These are phyloP conservation scores for Keiferia lycopersicella DNA, from an alignment of 2,888 invertebrate genomes.

Conservation along the genomic window DNA sequence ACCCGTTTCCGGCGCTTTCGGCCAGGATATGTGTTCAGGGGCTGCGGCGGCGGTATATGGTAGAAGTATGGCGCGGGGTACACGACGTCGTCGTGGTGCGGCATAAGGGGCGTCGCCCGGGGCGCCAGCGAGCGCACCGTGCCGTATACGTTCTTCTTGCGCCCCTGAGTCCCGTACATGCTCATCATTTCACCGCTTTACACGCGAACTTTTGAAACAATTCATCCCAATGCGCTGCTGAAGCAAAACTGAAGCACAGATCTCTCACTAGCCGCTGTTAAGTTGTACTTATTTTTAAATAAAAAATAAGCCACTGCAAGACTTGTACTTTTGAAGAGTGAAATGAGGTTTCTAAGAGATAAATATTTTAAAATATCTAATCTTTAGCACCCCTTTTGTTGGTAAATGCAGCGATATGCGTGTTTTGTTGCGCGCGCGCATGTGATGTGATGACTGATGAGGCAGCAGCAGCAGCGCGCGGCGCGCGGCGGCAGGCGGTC, in stretches of 20 bases:
- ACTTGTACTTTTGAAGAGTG: slow-evolving; percentile 32
- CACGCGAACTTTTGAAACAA: slow-evolving; percentile 40
- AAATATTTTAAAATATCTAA: slow-evolving; percentile 70
- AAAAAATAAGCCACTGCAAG: slow-evolving; percentile 68
- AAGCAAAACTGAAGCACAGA: slow-evolving; percentile 37
- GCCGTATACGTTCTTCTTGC: slow-evolving; percentile 66
- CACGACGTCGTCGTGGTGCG: slow-evolving; percentile 61
- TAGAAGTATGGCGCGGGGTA: slow-evolving; percentile 71
- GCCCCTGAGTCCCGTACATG: slow-evolving; percentile 62
- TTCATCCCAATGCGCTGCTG: slow-evolving; percentile 44
- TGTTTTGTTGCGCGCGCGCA: slow-evolving; percentile 46
- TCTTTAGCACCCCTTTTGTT: slow-evolving; percentile 58
- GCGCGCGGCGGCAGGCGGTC: slow-evolving; percentile 2
- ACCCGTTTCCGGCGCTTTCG: slow-evolving; percentile 74
- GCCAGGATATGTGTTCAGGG: slow-evolving; percentile 72
- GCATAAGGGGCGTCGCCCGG: slow-evolving; percentile 53
- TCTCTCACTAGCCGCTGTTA: slow-evolving; percentile 32
- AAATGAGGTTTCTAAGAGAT: slow-evolving; percentile 58
- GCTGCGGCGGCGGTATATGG: slow-evolving; percentile 69
- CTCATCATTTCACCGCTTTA: slow-evolving; percentile 57
- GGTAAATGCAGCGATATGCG: slow-evolving; percentile 30
- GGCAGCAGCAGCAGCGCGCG: slow-evolving; percentile 8
- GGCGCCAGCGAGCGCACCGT: slow-evolving; percentile 68
- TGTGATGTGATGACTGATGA: background rate
- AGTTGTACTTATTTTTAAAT: slow-evolving; percentile 67